Conservation (phyloP, 23 tunicate species). For the Phallusia fumigata region DNA sequence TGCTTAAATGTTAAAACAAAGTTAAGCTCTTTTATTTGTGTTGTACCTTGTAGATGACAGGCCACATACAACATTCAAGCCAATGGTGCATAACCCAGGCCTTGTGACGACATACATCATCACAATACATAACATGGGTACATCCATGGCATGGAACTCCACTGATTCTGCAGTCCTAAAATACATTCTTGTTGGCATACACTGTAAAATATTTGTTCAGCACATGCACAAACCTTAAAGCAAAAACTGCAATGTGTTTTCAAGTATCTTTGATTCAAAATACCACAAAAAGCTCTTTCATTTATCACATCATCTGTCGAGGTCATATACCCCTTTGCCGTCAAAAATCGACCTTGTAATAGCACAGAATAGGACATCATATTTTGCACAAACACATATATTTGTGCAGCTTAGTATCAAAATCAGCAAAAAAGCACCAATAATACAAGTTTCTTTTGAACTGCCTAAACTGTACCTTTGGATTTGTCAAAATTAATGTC, state of each 20-base stretch:
- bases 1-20: no score
- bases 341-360: constrained; percentile 37
- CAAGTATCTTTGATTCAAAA: constrained; percentile 8
- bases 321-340: constrained; percentile 18
- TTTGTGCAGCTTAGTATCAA: no score
- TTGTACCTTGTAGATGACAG: constrained; percentile 31
- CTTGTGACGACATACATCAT: constrained; percentile 24
- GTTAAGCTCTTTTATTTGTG: not conserved
- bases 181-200: no score
- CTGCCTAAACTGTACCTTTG: constrained; percentile 2
- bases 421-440: no score
- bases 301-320: constrained; percentile 21
- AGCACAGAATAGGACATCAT: no score
- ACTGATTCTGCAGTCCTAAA: constrained; percentile 25
- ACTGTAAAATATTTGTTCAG: no score
- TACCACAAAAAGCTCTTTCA: constrained; percentile 32
- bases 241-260: constrained; percentile 36
- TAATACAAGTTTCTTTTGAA: no score
- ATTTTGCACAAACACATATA: not conserved
- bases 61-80: constrained; percentile 77
- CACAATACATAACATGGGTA: constrained; percentile 43
- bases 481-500: constrained; percentile 9
- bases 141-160: constrained; percentile 71
- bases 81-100: constrained; percentile 82
- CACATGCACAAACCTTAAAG: constrained; percentile 17